Percentiles rank a stretch among this genome's conserved stretches.
These are phyloP conservation scores for Cavia porcellus DNA, from an alignment of 2,113 vertebrate genomes.

Conservation along the genomic window DNA sequence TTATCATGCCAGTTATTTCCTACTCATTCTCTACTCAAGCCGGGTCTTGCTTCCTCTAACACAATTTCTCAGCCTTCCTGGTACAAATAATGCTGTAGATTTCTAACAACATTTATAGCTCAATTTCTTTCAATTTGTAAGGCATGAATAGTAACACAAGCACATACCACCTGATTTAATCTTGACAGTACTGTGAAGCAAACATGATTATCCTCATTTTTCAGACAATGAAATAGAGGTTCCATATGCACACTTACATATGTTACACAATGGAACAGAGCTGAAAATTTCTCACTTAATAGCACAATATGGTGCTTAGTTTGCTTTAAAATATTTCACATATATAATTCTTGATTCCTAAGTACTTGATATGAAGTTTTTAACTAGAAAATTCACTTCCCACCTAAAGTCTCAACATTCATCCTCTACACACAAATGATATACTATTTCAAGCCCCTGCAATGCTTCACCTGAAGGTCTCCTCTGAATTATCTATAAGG, in stretches of 20 bases:
- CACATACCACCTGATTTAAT: neutral
- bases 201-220: neutral
- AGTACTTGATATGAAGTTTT: neutral
- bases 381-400: neutral
- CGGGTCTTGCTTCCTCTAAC: neutral
- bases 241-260: neutral
- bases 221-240: neutral
- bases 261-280: neutral
- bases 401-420: neutral
- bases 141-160: neutral
- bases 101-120: neutral
- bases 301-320: neutral
- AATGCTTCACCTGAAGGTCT: neutral
- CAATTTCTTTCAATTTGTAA: neutral
- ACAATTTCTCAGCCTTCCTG: neutral
- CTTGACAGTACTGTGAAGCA: neutral
- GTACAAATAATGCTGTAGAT: neutral
- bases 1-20: neutral
- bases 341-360: neutral
- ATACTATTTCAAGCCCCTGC: neutral
- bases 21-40: neutral
- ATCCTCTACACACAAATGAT: neutral
- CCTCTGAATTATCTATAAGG: neutral
- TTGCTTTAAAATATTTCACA: neutral
- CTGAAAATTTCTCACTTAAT: neutral